Conservation (phyloP, 2,888 invertebrate genomes). For the Drosophila borealis region DNA sequence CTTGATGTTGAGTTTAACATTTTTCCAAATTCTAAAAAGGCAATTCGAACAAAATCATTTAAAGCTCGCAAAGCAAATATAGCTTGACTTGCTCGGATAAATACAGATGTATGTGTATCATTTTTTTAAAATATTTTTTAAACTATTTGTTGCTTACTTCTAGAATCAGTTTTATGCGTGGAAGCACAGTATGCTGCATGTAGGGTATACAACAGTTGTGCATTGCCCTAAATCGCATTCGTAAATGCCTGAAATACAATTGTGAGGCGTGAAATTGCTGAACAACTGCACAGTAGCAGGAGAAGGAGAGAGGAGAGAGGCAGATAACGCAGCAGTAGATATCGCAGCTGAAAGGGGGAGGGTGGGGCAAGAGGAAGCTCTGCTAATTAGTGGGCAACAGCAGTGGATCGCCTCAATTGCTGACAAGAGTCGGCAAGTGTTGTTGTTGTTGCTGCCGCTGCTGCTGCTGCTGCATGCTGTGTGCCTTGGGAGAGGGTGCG, state of each 20-base stretch:
- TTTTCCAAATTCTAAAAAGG: too few species aligned
- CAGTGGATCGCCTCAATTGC: slow-evolving; percentile 50
- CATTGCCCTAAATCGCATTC: slow-evolving; percentile 6
- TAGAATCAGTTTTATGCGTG: too few species aligned
- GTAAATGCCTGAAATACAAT: slow-evolving; percentile 55
- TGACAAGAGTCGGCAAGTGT: slow-evolving; percentile 38
- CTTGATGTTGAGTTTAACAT: too few species aligned
- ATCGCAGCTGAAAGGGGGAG: not conserved
- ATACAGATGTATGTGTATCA: too few species aligned
- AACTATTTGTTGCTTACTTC: too few species aligned
- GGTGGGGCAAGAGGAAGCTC: slow-evolving; percentile 12
- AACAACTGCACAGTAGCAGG: slow-evolving; percentile 15
- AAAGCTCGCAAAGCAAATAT: too few species aligned
- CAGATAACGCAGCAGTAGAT: not conserved
- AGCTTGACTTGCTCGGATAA: too few species aligned
- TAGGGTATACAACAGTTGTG: slow-evolving; percentile 5
- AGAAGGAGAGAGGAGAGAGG: not conserved
- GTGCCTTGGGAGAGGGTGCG: not conserved
- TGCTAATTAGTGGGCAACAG: slow-evolving; percentile 60
- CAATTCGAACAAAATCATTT: too few species aligned
- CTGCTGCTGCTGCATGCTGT: slow-evolving; percentile 7
- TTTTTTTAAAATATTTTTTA: too few species aligned
- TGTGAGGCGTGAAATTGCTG: slow-evolving; percentile 63
- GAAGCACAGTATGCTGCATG: not conserved
- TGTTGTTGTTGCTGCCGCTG: slow-evolving; percentile 14